A percentile compares a stretch with the other conserved stretches of the same genome.
These are phyloP conservation scores for Bubo scandiacus DNA, from an alignment of 2,113 vertebrate genomes.

Conservation along the genomic window DNA sequence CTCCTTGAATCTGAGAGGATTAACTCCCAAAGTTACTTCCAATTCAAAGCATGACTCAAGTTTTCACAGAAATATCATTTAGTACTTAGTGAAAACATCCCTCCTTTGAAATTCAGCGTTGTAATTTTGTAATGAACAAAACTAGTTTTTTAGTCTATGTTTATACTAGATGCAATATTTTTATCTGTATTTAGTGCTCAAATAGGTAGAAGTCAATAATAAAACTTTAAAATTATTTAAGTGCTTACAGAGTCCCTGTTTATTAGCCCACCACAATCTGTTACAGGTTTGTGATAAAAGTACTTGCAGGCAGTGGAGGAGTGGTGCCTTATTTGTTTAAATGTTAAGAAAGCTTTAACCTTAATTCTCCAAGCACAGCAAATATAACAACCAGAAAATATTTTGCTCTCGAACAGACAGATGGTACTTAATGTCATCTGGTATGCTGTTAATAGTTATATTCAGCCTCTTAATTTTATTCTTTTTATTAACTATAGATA, in stretches of 20 bases:
- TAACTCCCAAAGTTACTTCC: neutral
- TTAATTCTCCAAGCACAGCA: neutral
- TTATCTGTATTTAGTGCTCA: neutral
- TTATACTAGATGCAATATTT: neutral
- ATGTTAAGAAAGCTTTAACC: neutral
- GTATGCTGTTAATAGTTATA: neutral
- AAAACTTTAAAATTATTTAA: neutral
- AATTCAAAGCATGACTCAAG: neutral
- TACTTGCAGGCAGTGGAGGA: neutral
- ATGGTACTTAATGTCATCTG: neutral
- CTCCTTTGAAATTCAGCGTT: neutral
- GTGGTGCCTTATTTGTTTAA: neutral
- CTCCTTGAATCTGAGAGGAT: neutral
- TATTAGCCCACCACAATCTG: neutral
- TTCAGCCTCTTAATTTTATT: neutral
- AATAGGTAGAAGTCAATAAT: neutral
- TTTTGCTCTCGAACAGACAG: neutral
- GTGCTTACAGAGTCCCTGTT: neutral
- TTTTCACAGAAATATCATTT: neutral
- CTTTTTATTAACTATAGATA: neutral
- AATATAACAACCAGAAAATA: neutral
- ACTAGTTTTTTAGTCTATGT: neutral
- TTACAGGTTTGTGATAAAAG: neutral
- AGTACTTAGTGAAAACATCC: neutral
- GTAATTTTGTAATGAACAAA: neutral